Base-by-base conservation (phyloP, 2,888 invertebrate species). In the Eudemis profundana region DNA sequence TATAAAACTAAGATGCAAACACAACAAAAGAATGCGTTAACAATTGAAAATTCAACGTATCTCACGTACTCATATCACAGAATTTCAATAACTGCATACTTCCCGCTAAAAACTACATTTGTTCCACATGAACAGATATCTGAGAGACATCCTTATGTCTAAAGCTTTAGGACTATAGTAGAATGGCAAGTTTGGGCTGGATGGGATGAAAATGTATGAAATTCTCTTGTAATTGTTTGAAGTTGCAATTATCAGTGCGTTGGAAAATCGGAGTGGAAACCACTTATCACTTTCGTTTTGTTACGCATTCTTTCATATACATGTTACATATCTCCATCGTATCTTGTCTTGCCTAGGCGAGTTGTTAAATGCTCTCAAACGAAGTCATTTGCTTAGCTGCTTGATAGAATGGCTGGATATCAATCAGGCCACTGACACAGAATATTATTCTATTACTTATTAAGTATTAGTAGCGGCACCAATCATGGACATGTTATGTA, bases 191-290 rank as follows among this genome's bases (percentile, higher is more conserved):
- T 15, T 27, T 38, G 12, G 12, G 3, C n/a, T 2, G 33, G 38
- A 17, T 21, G 5, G 19, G 36, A 33, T 15, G 47, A 23, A 61
- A 23, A n/a, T 54, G 17, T 54, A 61, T 46, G 65, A 59, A 66
- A 67, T 68, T 53, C 59, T 49, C 47, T 46, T 50, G 46, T 68
- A 68, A 69, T 70, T 72, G 69, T 69, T 68, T 70, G 66, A 42
- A 7, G 27, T 56, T 27, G 46, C 64, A 66, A 71, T 71, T 69
- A 70, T 15, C 64, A 63, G 56, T 44, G 46, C 36, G 59, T 46
- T 68, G 61, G 71, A 69, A 69, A 71, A 66, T 59, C 47, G 12
- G 33, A 44, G 61, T 61, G 47, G 56, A 62, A 38, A 47, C 63
- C 29, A 57, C 49, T 63, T 42, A 62, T 51, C 61, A 61, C 67